phyloP scores from a whole-genome alignment of 2,888 invertebrate species.

The Bimastos eiseni region DNA sequence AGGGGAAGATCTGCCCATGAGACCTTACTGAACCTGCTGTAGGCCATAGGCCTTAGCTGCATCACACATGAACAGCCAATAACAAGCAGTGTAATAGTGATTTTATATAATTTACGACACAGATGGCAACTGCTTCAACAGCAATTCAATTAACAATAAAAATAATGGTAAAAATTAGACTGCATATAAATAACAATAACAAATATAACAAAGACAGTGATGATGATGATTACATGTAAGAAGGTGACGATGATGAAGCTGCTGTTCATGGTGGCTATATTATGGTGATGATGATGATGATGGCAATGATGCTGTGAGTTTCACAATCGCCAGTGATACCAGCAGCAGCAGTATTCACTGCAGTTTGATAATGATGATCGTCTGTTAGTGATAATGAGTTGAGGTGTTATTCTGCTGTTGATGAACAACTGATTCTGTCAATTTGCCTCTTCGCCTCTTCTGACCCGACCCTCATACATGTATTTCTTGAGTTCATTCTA shows the following conservation, averaged over 20 bases:
- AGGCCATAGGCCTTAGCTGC: not conserved
- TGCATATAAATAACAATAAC: not conserved
- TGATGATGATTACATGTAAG: slow-evolving; percentile 29
- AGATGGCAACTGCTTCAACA: slow-evolving; percentile 7
- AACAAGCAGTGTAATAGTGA: not conserved
- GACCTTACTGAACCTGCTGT: not conserved
- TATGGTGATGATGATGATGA: slow-evolving; percentile 33
- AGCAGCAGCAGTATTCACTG: not conserved
- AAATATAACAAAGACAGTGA: not conserved
- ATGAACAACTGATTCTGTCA: not conserved
- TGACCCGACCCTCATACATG: not conserved
- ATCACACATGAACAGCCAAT: not conserved
- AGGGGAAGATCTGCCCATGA: not conserved
- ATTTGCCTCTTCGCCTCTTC: not conserved
- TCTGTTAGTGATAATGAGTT: not conserved
- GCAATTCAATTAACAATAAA: not conserved
- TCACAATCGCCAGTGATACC: not conserved
- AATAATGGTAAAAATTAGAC: slow-evolving; percentile 17
- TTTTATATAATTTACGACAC: not conserved
- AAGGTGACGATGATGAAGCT: slow-evolving; percentile 32
- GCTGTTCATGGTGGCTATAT: slow-evolving; percentile 28
- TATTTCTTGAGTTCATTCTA: not conserved
- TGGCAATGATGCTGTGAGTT: slow-evolving; percentile 15
- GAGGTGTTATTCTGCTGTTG: not conserved
- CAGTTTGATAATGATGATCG: not conserved